Percentiles rank a stretch among this genome's conserved stretches.
phyloP scores from a whole-genome alignment of 2,797 vertebrate genomes.

The Iguana delicatissima region DNA sequence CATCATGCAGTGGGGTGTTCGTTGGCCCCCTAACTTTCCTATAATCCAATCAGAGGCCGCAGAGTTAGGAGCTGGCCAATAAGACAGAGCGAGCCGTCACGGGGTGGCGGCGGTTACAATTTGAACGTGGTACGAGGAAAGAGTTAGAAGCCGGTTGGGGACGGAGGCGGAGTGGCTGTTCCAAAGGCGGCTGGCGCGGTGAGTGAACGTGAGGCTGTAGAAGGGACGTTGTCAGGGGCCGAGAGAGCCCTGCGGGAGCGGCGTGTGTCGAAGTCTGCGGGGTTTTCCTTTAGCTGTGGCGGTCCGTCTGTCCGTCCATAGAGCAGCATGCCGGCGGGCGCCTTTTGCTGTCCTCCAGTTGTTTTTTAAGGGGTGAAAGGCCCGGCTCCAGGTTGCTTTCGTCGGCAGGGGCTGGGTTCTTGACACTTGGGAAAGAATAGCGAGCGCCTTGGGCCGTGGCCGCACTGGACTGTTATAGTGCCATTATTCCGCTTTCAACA shows the following conservation, averaged over 20 bases:
- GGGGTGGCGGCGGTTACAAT: conserved; percentile 24
- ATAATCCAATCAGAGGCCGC: neutral
- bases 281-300: neutral
- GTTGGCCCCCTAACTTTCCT: too few relatives aligned
- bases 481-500: too few relatives aligned
- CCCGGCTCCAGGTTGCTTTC: neutral
- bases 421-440: too few relatives aligned
- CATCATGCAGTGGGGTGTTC: conserved; percentile 40
- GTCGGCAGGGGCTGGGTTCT: too few relatives aligned
- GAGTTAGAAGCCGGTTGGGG: neutral
- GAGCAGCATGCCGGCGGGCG: neutral
- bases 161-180: too few relatives aligned
- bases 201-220: neutral
- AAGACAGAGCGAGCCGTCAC: neutral
- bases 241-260: neutral
- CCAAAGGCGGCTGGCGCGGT: neutral
- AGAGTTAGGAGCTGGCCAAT: neutral
- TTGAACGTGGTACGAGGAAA: conserved; percentile 17
- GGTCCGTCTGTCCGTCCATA: too few relatives aligned
- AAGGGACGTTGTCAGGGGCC: neutral
- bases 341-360: too few relatives aligned
- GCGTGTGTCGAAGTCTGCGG: too few relatives aligned
- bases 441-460: neutral
- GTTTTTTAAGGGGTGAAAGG: too few relatives aligned
- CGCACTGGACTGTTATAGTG: too few relatives aligned